These are phyloP conservation scores for Chrysolina americana DNA, from an alignment of 2,888 invertebrate species.

Conservation along the genomic window DNA sequence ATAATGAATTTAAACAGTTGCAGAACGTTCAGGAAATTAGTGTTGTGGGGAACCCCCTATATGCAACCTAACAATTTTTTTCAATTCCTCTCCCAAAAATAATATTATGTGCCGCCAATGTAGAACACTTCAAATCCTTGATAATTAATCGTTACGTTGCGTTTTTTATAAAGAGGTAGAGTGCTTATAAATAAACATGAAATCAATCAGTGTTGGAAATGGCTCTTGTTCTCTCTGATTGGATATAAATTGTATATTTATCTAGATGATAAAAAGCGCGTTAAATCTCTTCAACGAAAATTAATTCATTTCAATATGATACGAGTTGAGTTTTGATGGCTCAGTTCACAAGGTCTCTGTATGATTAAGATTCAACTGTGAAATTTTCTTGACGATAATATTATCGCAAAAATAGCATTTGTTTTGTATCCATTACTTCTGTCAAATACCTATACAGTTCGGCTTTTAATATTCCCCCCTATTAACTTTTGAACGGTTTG, in stretches of 20 bases:
- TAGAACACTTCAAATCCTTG: constrained; percentile 23
- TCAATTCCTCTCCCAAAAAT: not conserved
- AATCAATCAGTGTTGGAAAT: constrained; percentile 39
- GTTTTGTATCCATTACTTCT: too few species aligned
- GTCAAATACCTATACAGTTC: too few species aligned
- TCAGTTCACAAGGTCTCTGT: too few species aligned
- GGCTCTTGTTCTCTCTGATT: constrained; percentile 33
- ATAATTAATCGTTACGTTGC: constrained; percentile 40
- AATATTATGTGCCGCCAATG: not conserved
- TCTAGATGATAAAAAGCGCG: not conserved
- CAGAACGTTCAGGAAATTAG: too few species aligned
- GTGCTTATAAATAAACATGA: constrained; percentile 41
- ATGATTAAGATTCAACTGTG: too few species aligned
- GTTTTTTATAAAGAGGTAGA: constrained; percentile 28
- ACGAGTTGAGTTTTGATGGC: too few species aligned
- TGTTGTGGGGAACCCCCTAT: not conserved
- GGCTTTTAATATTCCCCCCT: too few species aligned
- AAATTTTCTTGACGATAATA: too few species aligned
- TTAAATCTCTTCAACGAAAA: not conserved
- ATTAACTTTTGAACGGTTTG: too few species aligned
- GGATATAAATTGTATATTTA: constrained; percentile 32
- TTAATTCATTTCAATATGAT: not conserved
- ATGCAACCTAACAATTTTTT: not conserved
- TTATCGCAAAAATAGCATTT: too few species aligned
- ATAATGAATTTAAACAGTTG: too few species aligned